Conservation (phyloP, 2,113 vertebrate genomes). For the Lasiurus borealis region DNA sequence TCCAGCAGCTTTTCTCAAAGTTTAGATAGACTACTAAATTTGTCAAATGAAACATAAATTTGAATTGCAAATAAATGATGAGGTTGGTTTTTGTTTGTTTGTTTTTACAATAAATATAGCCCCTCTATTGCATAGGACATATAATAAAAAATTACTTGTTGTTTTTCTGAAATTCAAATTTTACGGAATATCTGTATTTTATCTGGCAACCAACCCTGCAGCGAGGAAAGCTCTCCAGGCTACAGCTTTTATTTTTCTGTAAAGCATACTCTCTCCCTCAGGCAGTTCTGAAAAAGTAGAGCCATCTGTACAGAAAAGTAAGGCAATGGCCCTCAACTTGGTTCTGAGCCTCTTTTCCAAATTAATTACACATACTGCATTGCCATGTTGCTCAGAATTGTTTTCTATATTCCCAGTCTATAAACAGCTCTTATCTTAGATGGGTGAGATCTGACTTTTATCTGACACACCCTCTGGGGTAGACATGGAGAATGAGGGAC, state of each 20-base stretch:
- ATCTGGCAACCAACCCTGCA: not conserved
- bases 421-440: not conserved
- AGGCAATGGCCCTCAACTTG: not conserved
- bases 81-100: not conserved
- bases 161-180: conserved; percentile 42
- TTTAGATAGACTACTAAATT: not conserved
- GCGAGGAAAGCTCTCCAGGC: not conserved
- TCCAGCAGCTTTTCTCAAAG: not conserved
- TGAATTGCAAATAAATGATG: not conserved
- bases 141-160: not conserved
- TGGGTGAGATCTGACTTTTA: not conserved
- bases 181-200: not conserved
- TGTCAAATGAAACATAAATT: not conserved
- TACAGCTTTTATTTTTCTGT: not conserved
- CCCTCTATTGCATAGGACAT: not conserved
- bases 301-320: not conserved
- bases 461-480: not conserved
- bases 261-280: not conserved
- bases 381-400: not conserved
- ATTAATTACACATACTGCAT: not conserved
- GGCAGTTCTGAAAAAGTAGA: not conserved
- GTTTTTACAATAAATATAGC: not conserved
- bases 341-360: not conserved
- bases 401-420: not conserved
- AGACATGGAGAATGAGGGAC: not conserved